Conservation (phyloP, 2,888 invertebrate genomes). For the Carabus problematicus region DNA sequence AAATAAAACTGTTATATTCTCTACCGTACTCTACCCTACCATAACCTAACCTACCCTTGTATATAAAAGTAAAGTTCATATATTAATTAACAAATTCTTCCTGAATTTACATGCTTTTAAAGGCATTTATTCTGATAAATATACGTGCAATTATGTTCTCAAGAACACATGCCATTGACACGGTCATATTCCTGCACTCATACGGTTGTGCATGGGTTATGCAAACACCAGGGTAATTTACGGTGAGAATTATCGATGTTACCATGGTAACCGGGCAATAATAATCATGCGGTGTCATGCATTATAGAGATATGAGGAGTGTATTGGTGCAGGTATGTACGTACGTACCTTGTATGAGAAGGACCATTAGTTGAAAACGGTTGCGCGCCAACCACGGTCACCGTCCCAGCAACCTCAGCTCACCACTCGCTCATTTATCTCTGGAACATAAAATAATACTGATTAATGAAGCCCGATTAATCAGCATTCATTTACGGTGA, state of each 20-base stretch:
- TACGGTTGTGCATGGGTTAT: neutral
- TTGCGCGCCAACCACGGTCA: neutral
- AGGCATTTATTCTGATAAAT: too few species aligned
- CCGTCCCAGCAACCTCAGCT: neutral
- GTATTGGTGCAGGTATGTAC: neutral
- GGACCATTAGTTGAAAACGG: slow-evolving; percentile 1
- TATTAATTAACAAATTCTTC: too few species aligned
- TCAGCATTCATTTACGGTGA: slow-evolving; percentile 16
- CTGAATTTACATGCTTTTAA: too few species aligned
- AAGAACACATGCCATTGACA: too few species aligned
- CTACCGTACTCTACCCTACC: too few species aligned
- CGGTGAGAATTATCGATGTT: neutral
- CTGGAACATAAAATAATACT: slow-evolving; percentile 17
- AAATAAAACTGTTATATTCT: too few species aligned
- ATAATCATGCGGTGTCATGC: slow-evolving; percentile 8
- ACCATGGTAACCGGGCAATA: slow-evolving; percentile 9
- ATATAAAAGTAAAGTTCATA: too few species aligned
- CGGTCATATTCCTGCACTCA: neutral
- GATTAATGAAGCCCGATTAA: slow-evolving; percentile 21
- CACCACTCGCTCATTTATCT: slow-evolving; percentile 13
- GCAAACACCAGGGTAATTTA: too few species aligned
- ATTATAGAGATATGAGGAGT: neutral
- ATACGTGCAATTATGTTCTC: too few species aligned
- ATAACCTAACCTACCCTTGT: too few species aligned
- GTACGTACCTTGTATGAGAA: slow-evolving; percentile 1